Evolutionary conservation across 2,113 vertebrate genomes (phyloP).

Genomic region (Kryptolebias marmoratus): DNA sequence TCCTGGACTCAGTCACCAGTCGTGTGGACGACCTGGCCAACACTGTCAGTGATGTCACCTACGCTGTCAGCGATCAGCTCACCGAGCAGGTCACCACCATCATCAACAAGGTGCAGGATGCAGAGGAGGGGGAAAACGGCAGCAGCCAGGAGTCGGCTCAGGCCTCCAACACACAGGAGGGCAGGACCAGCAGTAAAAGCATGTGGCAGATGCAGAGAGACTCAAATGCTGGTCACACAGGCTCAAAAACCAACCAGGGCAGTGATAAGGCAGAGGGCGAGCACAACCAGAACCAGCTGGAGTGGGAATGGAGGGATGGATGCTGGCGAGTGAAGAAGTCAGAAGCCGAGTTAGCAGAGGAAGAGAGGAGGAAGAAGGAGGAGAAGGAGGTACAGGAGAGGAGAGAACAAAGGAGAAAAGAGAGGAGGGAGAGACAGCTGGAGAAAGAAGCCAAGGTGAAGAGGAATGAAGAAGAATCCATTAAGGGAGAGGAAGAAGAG

Average conservation of each 20-base stretch:
- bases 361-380: slow-evolving; percentile 67
- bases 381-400: slow-evolving; percentile 57
- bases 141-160: slow-evolving; percentile 37
- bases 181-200: slow-evolving; percentile 41
- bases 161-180: slow-evolving; percentile 25
- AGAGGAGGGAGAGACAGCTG: slow-evolving; percentile 64
- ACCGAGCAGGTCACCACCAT: slow-evolving; percentile 90
- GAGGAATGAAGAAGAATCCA: slow-evolving; percentile 34
- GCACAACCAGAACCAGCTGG: slow-evolving; percentile 39
- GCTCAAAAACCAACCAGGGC: slow-evolving; percentile 38
- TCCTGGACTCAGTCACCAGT: slow-evolving; percentile 87
- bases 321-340: slow-evolving; percentile 75
- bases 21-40: slow-evolving; percentile 88
- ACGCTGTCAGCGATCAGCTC: slow-evolving; percentile 88
- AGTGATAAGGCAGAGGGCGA: slow-evolving; percentile 28
- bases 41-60: slow-evolving; percentile 88
- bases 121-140: slow-evolving; percentile 66
- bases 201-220: slow-evolving; percentile 55
- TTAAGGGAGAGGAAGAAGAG: slow-evolving; percentile 42
- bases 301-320: slow-evolving; percentile 77
- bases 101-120: slow-evolving; percentile 83
- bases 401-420: slow-evolving; percentile 64
- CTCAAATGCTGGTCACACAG: slow-evolving; percentile 20
- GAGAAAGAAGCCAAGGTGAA: slow-evolving; percentile 47
- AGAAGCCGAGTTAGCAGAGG: slow-evolving; percentile 66